Conservation (phyloP, 2,888 invertebrate genomes). For the Apeira syringaria region DNA sequence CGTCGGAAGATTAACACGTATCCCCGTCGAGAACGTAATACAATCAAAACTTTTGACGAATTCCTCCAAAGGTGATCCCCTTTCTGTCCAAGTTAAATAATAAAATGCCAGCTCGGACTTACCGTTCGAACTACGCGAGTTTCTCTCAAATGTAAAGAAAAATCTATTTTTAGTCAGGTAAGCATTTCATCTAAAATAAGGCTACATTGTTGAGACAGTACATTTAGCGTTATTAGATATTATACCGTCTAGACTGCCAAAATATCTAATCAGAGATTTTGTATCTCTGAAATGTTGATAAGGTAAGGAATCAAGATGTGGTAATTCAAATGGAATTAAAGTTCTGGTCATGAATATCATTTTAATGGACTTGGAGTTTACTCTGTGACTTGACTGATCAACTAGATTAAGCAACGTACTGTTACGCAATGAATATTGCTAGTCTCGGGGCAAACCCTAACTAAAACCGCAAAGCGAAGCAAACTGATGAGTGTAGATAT, state of each 20-base stretch:
- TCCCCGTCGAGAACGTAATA: constrained; percentile 65
- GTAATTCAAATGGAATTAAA: too few relatives aligned
- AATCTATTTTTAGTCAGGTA: constrained; percentile 30
- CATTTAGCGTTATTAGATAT: constrained; percentile 26
- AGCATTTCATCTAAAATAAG: constrained; percentile 8
- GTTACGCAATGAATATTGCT: too few relatives aligned
- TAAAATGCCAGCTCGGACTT: constrained; percentile 61
- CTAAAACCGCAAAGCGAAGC: too few relatives aligned
- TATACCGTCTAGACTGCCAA: constrained; percentile 28
- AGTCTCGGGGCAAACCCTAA: too few relatives aligned
- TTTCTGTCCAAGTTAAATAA: constrained; percentile 72
- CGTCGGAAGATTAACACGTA: constrained; percentile 66
- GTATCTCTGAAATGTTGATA: constrained; percentile 11
- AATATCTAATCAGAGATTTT: constrained; percentile 16
- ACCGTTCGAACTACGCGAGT: constrained; percentile 50
- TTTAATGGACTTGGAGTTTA: too few relatives aligned
- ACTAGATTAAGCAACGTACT: too few relatives aligned
- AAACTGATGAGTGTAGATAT: too few relatives aligned
- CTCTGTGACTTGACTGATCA: too few relatives aligned
- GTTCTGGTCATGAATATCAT: too few relatives aligned
- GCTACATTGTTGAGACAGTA: constrained; percentile 20
- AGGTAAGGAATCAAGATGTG: too few relatives aligned
- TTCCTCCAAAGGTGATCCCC: constrained; percentile 71
- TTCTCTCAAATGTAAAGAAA: constrained; percentile 44
- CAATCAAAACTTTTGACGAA: constrained; percentile 82